phyloP scores from a whole-genome alignment of 2,797 vertebrate species.

The Hozukius guyotensis region DNA sequence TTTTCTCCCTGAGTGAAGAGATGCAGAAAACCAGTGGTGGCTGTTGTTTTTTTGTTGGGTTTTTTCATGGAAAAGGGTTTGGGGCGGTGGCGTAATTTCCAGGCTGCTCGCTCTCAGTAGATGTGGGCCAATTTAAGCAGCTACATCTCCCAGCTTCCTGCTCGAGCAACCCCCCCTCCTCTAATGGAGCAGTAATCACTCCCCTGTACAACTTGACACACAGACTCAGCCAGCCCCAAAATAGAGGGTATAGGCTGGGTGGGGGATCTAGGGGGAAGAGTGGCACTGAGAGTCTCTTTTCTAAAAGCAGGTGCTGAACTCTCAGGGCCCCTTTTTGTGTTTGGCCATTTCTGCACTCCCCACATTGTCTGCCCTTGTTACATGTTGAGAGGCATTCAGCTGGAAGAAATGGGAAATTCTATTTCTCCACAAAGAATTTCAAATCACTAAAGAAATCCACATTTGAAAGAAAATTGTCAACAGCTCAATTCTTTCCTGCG shows the following conservation, averaged over 20 bases:
- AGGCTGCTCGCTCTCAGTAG: conserved; percentile 76
- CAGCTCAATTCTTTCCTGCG: conserved; percentile 68
- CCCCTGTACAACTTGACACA: conserved; percentile 85
- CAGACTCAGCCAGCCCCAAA: conserved; percentile 79
- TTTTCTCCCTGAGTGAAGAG: conserved; percentile 73
- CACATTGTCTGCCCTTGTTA: conserved; percentile 82
- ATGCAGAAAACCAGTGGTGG: conserved; percentile 67
- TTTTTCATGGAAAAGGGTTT: conserved; percentile 61
- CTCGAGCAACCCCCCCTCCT: conserved; percentile 60
- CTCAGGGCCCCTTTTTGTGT: conserved; percentile 83
- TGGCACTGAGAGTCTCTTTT: conserved; percentile 80
- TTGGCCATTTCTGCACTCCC: conserved; percentile 82
- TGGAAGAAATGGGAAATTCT: conserved; percentile 82
- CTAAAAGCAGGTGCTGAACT: conserved; percentile 85
- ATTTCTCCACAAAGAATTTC: conserved; percentile 80
- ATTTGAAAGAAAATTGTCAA: conserved; percentile 79
- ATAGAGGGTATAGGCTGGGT: conserved; percentile 75
- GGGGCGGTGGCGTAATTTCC: conserved; percentile 78
- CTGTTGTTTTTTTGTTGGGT: neutral
- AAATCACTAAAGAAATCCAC: conserved; percentile 83
- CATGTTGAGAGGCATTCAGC: conserved; percentile 83
- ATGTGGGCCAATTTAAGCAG: conserved; percentile 82
- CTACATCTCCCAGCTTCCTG: conserved; percentile 81
- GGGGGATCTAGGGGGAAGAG: conserved; percentile 75
- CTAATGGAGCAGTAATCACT: conserved; percentile 85